Conservation (phyloP, 2,797 vertebrate genomes). For the Acipenser ruthenus region DNA sequence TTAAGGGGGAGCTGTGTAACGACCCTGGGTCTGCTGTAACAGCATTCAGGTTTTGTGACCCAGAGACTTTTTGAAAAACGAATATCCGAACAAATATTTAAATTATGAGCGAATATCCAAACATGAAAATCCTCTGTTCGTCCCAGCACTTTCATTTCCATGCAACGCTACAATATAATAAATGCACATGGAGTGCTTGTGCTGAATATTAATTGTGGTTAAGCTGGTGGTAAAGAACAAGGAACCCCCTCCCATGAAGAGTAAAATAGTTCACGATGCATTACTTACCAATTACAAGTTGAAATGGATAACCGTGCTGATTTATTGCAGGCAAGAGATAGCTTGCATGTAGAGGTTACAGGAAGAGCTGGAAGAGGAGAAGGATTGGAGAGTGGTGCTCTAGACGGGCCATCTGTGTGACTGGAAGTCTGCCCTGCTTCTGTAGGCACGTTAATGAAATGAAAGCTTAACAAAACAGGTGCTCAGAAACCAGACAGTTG, state of each 20-base stretch:
- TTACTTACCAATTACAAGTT: neutral
- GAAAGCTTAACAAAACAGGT: neutral
- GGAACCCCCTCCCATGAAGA: neutral
- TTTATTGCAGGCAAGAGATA: slow-evolving; percentile 7
- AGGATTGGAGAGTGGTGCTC: neutral
- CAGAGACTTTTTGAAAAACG: too few species aligned
- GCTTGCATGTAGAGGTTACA: neutral
- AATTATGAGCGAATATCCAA: too few species aligned
- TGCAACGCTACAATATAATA: too few species aligned
- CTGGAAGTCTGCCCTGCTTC: neutral
- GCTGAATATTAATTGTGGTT: too few species aligned
- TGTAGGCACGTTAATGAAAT: slow-evolving; percentile 10
- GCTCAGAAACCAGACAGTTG: neutral
- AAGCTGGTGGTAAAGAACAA: neutral
- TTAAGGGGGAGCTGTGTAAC: too few species aligned
- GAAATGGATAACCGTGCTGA: accelerated
- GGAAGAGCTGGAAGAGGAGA: accelerated
- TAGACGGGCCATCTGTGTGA: slow-evolving; percentile 6
- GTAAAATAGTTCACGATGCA: neutral
- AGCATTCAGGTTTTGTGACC: too few species aligned
- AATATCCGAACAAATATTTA: too few species aligned
- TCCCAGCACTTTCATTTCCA: too few species aligned
- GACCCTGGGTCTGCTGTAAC: too few species aligned
- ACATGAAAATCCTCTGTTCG: too few species aligned
- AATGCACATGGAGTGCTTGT: too few species aligned